Conservation (phyloP, 1,140 invertebrate genomes). For the Globodera ellingtonae region DNA sequence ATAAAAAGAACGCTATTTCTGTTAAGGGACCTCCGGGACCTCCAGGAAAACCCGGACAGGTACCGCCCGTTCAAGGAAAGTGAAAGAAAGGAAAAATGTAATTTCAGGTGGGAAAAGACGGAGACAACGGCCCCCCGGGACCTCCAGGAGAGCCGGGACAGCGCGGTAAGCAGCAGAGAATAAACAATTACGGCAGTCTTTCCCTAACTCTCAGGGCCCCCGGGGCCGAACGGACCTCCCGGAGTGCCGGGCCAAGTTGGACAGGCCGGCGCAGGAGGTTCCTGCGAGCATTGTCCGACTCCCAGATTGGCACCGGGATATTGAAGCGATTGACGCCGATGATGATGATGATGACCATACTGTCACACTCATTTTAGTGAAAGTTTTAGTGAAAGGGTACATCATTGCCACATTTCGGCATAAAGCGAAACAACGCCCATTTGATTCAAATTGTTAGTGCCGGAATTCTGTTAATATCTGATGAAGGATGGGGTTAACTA, state of each 20-base stretch:
- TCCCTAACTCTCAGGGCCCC: slow-evolving; percentile 40
- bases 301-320: slow-evolving; percentile 62
- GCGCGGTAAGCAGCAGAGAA: slow-evolving; percentile 14
- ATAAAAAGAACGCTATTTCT: neutral
- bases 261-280: slow-evolving; percentile 49
- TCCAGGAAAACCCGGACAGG: slow-evolving; percentile 44
- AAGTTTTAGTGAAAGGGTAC: neutral
- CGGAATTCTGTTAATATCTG: too few relatives aligned
- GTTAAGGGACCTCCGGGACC: slow-evolving; percentile 47
- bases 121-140: slow-evolving; percentile 47
- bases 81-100: neutral
- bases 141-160: slow-evolving; percentile 55
- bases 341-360: neutral
- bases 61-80: neutral
- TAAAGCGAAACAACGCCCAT: too few relatives aligned
- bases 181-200: neutral
- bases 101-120: slow-evolving; percentile 50
- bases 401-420: too few relatives aligned
- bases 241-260: slow-evolving; percentile 45
- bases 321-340: slow-evolving; percentile 28
- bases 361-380: neutral
- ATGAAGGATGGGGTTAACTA: too few relatives aligned
- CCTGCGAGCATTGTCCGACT: slow-evolving; percentile 63
- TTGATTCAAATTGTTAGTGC: too few relatives aligned
- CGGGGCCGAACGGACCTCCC: slow-evolving; percentile 47